Evolutionary conservation across 2,113 vertebrate species (phyloP), one percentile per base, ranked within the genome.

Genomic region (Puffinus mauretanicus): DNA sequence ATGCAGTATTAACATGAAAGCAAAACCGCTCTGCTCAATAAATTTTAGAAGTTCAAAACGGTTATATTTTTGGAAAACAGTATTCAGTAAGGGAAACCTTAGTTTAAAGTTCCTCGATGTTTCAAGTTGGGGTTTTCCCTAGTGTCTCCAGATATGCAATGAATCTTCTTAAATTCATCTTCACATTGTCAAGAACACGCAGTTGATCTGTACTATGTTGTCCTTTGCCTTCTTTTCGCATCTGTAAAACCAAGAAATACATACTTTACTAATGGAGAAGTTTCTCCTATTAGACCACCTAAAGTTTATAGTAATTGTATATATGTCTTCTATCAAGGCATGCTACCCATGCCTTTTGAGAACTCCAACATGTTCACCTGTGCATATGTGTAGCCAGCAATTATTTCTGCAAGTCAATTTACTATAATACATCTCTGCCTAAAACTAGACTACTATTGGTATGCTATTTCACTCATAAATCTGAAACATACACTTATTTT

Each of bases 111-210:
- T 85, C 79, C 72, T 88, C 17, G 47, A 22, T 73, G 80, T 77
- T 93, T 98, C 96, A 97, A 94, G 97, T 80, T 94, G 82, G 93
- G 85, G 88, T 97, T 98, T 97, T 98, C 98, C 98, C 96, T 97
- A 98, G 95, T 15, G 97, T 98, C 96, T 99, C 99, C 83, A 99
- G 98, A 97, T 99, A 99, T 14, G 98, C 97, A 67, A 99, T 98
- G 95, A 99, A 99, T 97, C 99, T 98, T 96, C 98, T 98, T 95
- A 99, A 98, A 97, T 99, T 99, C 95, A 98, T 98, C 97, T 98
- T 99, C 96, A 99, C 98, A 70, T 99, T 99, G 98, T 99, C 98
- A 14, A 99, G 98, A 92, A 99, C 99, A 91, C 99, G 99, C 38
- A 99, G 98, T 82, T 99, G 99, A 95, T 99, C 99, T 36, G 98